Percentiles rank a stretch among this genome's conserved stretches.
Evolutionary conservation across 1,140 invertebrate genomes (phyloP).

Genomic region (Heliconius congener): DNA sequence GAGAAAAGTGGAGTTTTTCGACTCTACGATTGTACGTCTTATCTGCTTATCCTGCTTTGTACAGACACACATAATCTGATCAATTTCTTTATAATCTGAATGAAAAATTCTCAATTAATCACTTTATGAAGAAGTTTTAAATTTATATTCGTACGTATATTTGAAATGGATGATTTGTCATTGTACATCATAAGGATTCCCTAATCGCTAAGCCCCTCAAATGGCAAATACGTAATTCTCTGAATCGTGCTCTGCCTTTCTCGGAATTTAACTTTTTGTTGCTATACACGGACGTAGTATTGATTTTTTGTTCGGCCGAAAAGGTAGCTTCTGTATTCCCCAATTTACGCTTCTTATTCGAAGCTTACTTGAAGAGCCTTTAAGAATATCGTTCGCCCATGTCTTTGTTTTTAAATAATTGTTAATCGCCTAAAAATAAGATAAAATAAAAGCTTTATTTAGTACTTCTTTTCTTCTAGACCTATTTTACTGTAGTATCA

Average conservation of each 20-base stretch:
- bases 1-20: no score
- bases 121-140: neutral
- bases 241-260: slow-evolving; percentile 21
- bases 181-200: slow-evolving; percentile 34
- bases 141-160: neutral
- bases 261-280: slow-evolving; percentile 16
- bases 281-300: neutral
- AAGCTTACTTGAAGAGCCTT: neutral
- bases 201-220: slow-evolving; percentile 32
- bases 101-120: no score
- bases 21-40: no score
- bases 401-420: neutral
- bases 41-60: no score
- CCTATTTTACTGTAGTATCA: neutral
- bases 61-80: no score
- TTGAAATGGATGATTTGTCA: neutral
- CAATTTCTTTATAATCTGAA: no score
- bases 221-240: slow-evolving; percentile 29
- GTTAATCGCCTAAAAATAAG: neutral
- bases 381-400: neutral
- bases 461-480: neutral
- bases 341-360: neutral
- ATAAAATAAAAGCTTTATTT: neutral
- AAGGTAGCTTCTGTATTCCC: neutral
- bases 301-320: slow-evolving; percentile 1